A percentile compares a stretch with the other conserved stretches of the same genome.
phyloP scores from a whole-genome alignment of 2,113 vertebrate species.

The Tetrax tetrax region DNA sequence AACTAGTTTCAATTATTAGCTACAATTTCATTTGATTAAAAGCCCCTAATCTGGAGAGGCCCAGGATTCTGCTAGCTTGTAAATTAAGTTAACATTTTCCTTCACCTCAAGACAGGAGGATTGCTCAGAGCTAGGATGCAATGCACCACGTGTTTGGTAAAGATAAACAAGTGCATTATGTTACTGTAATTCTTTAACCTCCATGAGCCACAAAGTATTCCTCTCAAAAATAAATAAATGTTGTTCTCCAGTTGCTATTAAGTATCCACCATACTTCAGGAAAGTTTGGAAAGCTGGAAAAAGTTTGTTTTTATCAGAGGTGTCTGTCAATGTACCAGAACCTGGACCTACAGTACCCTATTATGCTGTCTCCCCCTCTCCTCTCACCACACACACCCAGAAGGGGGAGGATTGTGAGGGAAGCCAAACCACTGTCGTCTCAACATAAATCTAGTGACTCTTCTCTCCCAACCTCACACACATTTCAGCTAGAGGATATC shows the following conservation, averaged over 20 bases:
- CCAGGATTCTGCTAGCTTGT: slow-evolving; percentile 9
- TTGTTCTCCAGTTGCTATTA: background rate
- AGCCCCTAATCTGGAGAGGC: slow-evolving; percentile 47
- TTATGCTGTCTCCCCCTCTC: background rate
- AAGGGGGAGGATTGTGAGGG: background rate
- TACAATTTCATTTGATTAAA: slow-evolving; percentile 65
- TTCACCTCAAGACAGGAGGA: slow-evolving; percentile 58
- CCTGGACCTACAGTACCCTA: background rate
- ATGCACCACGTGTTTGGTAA: slow-evolving; percentile 25
- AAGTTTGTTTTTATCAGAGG: background rate
- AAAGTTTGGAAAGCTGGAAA: background rate
- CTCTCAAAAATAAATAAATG: slow-evolving; percentile 42
- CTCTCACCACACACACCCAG: background rate
- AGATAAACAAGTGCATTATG: slow-evolving; percentile 41
- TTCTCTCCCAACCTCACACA: background rate
- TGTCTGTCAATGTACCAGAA: background rate
- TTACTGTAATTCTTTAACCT: slow-evolving; percentile 41
- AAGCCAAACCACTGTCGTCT: background rate
- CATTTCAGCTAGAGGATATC: background rate
- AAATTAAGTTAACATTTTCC: slow-evolving; percentile 65
- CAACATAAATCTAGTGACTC: background rate
- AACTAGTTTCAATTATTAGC: slow-evolving; percentile 57
- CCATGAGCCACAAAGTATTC: background rate
- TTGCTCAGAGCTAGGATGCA: slow-evolving; percentile 53
- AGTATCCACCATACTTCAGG: background rate